Conservation (phyloP, 2,888 invertebrate species). For the Brachypalpus laphriformis region DNA sequence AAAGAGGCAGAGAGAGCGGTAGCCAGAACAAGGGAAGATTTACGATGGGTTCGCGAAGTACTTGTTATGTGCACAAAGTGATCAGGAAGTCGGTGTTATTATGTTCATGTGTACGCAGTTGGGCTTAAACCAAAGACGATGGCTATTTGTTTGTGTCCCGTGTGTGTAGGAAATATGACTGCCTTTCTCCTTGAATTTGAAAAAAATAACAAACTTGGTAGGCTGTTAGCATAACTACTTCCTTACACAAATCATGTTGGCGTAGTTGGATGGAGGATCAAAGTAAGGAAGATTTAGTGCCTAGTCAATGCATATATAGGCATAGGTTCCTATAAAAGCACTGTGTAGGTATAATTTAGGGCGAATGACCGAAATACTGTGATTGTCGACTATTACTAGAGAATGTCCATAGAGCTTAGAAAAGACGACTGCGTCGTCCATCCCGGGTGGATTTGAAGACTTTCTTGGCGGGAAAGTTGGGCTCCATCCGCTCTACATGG, state of each 20-base stretch:
- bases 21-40: slow-evolving; percentile 46
- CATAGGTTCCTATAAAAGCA: no score
- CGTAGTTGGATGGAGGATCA: background rate
- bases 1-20: background rate
- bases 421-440: no score
- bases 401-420: no score
- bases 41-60: slow-evolving; percentile 15
- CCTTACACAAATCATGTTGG: background rate
- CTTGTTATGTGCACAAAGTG: slow-evolving; percentile 30
- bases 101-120: background rate
- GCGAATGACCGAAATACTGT: no score
- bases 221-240: background rate
- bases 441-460: no score
- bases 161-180: background rate
- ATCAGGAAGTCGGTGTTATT: slow-evolving; percentile 28
- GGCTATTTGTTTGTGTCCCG: background rate
- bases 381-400: no score
- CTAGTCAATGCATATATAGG: no score
- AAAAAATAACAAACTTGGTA: background rate
- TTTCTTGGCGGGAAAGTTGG: no score
- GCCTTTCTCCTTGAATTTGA: background rate
- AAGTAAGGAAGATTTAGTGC: no score
- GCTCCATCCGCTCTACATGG: no score
- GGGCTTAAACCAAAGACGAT: background rate
- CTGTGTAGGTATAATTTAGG: no score